Percentiles rank a stretch among this genome's conserved stretches.
Conservation (phyloP, 2,797 vertebrate species). For the Galagoides demidoff region DNA sequence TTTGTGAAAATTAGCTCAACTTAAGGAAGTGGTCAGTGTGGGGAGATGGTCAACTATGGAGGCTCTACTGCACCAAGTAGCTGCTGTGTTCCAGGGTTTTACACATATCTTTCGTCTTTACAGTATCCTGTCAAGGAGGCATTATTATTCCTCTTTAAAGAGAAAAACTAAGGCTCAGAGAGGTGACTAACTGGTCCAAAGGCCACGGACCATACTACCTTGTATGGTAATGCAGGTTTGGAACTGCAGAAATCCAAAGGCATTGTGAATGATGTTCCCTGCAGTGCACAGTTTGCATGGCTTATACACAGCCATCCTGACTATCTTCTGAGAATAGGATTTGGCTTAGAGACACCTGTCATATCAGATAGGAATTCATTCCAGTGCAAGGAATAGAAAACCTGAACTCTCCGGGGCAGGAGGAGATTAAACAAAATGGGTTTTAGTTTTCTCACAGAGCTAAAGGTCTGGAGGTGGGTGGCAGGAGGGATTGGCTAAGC, state of each 20-base stretch:
- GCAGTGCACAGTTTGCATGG: neutral
- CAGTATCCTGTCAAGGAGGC: neutral
- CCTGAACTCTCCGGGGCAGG: neutral
- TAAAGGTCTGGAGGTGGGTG: slow-evolving; percentile 27
- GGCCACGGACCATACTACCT: neutral
- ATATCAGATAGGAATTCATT: slow-evolving; percentile 17
- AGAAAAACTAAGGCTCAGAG: slow-evolving; percentile 52
- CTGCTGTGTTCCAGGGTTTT: slow-evolving; percentile 45
- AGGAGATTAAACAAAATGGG: neutral
- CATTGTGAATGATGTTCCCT: neutral
- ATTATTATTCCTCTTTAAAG: slow-evolving; percentile 59
- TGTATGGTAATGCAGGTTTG: neutral
- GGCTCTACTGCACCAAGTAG: neutral
- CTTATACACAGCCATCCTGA: neutral
- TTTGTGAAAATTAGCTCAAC: too few relatives aligned
- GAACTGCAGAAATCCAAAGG: neutral
- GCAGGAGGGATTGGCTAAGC: neutral
- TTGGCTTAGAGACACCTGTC: slow-evolving; percentile 29
- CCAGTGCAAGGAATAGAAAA: slow-evolving; percentile 7
- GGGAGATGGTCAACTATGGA: too few relatives aligned
- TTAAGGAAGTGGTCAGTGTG: too few relatives aligned
- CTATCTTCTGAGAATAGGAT: neutral
- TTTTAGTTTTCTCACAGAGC: slow-evolving; percentile 27
- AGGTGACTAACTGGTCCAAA: neutral
- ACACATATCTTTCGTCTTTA: slow-evolving; percentile 55